Base-by-base conservation (phyloP, 2,113 vertebrate genomes). In the Alligator sinensis region DNA sequence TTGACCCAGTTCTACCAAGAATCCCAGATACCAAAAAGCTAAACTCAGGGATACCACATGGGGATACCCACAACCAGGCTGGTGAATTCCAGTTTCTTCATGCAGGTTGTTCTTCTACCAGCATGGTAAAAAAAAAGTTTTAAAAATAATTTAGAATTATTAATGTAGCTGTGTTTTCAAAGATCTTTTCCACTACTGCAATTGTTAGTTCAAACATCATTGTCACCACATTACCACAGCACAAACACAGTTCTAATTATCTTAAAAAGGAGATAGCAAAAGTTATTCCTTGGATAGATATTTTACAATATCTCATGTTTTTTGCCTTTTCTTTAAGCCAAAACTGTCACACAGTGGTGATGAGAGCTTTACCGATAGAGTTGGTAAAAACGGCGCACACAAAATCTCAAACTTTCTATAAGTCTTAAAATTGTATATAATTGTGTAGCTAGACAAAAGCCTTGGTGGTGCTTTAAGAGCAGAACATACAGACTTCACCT, bases 201-300 rank as follows among this genome's bases (percentile, higher is more conserved):
- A 90, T 62, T 24, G n/a, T 2, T 68, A 84, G 16, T 21, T 68
- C 72, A 86, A 83, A 82, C 82, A 81, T 21, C 66, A 27, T 82
- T 92, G 80, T 47, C 47, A 47, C 47, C 47, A 8, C 47, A 47
- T 47, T 38, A 38, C 80, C 60, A 78, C 21, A 55, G 84, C 14
- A 60, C 25, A 91, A 81, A 63, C 5, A 28, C 90, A 30, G 21
- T 88, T 75, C 79, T 83, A 85, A 92, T 79, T 80, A 58, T 55
- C 81, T 91, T 62, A 90, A 62, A 83, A 94, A 93, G 19, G n/a
- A 83, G 85, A 82, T 34, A 86, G 62, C 28, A 90, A 91, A 87
- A 12, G n/a, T 9, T 59, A 74, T 19, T 79, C 68, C 3, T 34
- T 25, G 64, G 4, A 74, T 57, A 82, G 4, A 77, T 30, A 16